A percentile compares a stretch with the other conserved stretches of the same genome.
phyloP scores from a whole-genome alignment of 1,140 invertebrate genomes.

The Pollicipes pollicipes region DNA sequence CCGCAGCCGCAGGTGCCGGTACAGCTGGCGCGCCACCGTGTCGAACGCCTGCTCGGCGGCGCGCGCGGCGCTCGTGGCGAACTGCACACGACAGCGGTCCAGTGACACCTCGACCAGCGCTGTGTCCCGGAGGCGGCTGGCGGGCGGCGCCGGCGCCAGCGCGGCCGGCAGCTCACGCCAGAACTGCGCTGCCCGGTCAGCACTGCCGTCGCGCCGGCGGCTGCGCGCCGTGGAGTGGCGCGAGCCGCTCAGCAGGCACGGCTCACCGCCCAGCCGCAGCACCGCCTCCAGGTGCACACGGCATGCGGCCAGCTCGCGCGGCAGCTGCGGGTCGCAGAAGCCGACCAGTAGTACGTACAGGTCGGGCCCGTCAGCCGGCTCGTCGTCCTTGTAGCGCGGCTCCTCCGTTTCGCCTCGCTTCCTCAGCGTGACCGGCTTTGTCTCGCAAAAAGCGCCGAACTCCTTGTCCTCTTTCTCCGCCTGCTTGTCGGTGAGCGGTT shows the following conservation, averaged over 20 bases:
- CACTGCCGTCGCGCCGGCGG: background rate
- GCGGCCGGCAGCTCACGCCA: background rate
- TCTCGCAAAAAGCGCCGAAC: background rate
- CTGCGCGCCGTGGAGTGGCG: background rate
- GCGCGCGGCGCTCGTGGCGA: background rate
- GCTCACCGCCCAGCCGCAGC: background rate
- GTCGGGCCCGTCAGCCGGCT: background rate
- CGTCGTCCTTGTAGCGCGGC: background rate
- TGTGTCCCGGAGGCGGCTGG: background rate
- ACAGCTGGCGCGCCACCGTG: background rate
- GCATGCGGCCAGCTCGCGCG: background rate
- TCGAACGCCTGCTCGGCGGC: background rate
- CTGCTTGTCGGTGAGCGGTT: too few species aligned
- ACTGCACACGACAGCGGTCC: background rate
- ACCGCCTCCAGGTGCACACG: background rate
- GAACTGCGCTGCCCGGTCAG: background rate
- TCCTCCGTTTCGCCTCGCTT: background rate
- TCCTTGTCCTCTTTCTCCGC: background rate
- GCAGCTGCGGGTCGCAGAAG: background rate
- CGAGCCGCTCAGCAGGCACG: background rate
- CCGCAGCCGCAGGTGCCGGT: background rate
- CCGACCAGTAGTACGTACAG: background rate
- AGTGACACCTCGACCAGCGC: background rate
- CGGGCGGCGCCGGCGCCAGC: background rate
- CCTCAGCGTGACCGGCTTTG: background rate